Percentiles rank a stretch among this genome's conserved stretches.
phyloP scores from a whole-genome alignment of 2,113 vertebrate species.

The Dipodomys merriami region DNA sequence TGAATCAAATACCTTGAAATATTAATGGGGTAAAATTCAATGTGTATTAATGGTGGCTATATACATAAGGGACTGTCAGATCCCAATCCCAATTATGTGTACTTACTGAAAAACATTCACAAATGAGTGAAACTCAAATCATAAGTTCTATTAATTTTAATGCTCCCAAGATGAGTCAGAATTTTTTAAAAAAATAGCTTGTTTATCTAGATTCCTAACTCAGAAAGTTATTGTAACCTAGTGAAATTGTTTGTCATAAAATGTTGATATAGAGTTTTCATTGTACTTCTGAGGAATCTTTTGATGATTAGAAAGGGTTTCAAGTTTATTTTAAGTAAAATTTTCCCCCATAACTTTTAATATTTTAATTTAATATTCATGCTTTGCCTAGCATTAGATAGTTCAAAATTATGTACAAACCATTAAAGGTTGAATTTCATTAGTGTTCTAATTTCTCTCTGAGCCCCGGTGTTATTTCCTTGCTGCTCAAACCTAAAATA shows the following conservation, averaged over 20 bases:
- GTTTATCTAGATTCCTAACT: constrained; percentile 82
- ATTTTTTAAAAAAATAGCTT: constrained; percentile 85
- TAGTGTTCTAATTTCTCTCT: constrained; percentile 67
- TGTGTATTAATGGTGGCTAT: constrained; percentile 54
- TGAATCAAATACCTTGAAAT: constrained; percentile 69
- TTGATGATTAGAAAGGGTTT: constrained; percentile 80
- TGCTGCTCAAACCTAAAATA: constrained; percentile 70
- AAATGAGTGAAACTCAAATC: constrained; percentile 84
- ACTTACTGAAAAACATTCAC: constrained; percentile 80
- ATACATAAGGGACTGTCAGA: constrained; percentile 62
- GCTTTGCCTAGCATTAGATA: constrained; percentile 54
- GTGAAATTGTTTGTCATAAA: constrained; percentile 75
- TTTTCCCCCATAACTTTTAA: constrained; percentile 75
- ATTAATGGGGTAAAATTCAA: constrained; percentile 64
- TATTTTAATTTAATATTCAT: constrained; percentile 79
- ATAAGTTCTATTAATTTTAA: constrained; percentile 85
- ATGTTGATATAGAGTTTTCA: constrained; percentile 79
- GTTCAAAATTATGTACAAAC: constrained; percentile 63
- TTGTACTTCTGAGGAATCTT: constrained; percentile 79
- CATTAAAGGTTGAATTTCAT: constrained; percentile 61
- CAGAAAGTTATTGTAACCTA: constrained; percentile 82
- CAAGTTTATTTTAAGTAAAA: constrained; percentile 83
- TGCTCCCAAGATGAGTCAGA: constrained; percentile 85
- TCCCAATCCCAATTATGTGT: constrained; percentile 74
- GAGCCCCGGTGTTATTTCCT: constrained; percentile 55